Conservation (phyloP, 2,797 vertebrate species). For the Choloepus didactylus region DNA sequence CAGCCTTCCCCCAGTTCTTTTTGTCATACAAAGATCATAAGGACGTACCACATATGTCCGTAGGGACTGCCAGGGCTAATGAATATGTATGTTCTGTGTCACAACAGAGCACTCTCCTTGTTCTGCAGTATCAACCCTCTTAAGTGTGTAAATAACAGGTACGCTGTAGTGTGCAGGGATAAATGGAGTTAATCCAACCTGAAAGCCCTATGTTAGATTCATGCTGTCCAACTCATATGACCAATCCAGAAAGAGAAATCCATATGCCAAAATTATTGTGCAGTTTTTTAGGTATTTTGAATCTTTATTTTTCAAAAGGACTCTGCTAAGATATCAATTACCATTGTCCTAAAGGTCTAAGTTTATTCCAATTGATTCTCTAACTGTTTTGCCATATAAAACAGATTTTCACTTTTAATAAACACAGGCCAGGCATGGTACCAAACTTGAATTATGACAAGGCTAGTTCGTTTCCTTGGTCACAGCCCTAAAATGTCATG, state of each 20-base stretch:
- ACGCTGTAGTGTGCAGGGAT: constrained; percentile 84
- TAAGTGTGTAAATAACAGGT: constrained; percentile 89
- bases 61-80: constrained; percentile 86
- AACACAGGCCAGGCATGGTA: constrained; percentile 25
- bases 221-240: constrained; percentile 42
- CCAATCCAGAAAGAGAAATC: constrained; percentile 65
- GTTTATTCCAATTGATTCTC: constrained; percentile 42
- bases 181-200: constrained; percentile 88
- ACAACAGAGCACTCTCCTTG: constrained; percentile 86
- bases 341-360: constrained; percentile 51
- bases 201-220: constrained; percentile 77
- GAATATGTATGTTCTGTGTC: constrained; percentile 89
- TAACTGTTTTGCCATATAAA: constrained; percentile 14
- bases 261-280: not conserved
- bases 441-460: constrained; percentile 52
- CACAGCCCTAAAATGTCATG: constrained; percentile 50
- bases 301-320: constrained; percentile 66
- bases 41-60: constrained; percentile 84
- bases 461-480: constrained; percentile 61
- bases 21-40: constrained; percentile 87
- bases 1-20: constrained; percentile 82
- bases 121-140: constrained; percentile 87
- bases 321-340: constrained; percentile 1
- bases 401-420: constrained; percentile 60
- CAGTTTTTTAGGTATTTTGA: constrained; percentile 70